Evolutionary conservation across 2,888 invertebrate species (phyloP), one percentile per base, ranked within the genome.

Genomic region (Augochlorella aurata): DNA sequence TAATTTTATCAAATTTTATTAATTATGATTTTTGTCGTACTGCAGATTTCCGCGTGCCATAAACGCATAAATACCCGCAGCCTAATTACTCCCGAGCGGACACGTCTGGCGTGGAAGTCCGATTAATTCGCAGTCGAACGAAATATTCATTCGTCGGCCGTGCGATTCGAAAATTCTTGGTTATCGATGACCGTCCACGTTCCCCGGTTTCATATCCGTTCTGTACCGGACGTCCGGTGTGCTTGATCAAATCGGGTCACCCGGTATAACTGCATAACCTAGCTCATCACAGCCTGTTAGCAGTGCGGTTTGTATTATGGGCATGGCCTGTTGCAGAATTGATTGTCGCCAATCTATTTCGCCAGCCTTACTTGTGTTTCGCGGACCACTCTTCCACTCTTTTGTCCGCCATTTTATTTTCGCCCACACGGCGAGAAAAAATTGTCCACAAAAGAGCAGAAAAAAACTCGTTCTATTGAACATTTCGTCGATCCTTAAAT

Each of bases 201-300:
- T 49, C 54, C 38, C 70, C 14, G 52, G 71, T 79, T 79, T 45
- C 52, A 77, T 69, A 72, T 72, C 77, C 71, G 54, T 47, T 69
- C 21, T 38, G 29, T n/a, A 24, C 16, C 29, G 72, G 49, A 71
- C 29, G 44, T 76, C 73, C 73, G 65, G 54, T 49, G 47, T 49
- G 69, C 45, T 79, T 24, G 65, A 72, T 75, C 47, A 50, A 83
- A 83, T 75, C 83, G 68, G 73, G 83, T 78, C 83, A 75, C 73
- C 52, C 29, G 65, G 63, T 83, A 82, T 77, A 78, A 74, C 82
- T 65, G 50, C 47, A 45, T 82, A 77, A 74, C 44, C 69, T 45
- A 76, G 73, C 81, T 84, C 84, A 81, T 85, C 78, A 81, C 66
- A 70, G 73, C 72, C 73, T 84, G 78, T 81, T 81, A 81, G 73